phyloP scores from a whole-genome alignment of 2,888 invertebrate genomes.

The Drosophila mulleri region DNA sequence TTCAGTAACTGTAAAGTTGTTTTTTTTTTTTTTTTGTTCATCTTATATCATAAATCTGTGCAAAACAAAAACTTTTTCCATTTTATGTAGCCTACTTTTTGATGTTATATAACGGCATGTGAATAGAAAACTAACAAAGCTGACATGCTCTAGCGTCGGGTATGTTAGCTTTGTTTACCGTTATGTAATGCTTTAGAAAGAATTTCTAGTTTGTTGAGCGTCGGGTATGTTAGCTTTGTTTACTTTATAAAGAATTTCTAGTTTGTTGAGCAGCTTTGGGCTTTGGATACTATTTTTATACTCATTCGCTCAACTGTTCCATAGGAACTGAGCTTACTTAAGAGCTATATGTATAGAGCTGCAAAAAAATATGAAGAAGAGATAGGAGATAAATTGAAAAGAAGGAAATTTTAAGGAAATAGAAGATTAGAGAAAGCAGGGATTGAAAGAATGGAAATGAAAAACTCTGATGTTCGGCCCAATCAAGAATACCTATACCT shows the following conservation, averaged over 20 bases:
- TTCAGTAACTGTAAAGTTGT: constrained; percentile 22
- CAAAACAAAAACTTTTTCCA: constrained; percentile 1
- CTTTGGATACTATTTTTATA: background rate
- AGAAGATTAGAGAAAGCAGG: no score
- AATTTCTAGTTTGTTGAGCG: background rate
- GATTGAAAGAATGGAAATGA: no score
- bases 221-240: no score
- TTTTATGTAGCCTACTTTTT: constrained; percentile 41
- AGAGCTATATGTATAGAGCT: background rate
- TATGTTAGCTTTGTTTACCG: background rate
- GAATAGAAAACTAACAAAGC: background rate
- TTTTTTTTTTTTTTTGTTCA: constrained; percentile 10
- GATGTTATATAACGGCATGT: background rate
- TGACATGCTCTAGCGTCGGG: background rate
- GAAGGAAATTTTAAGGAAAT: no score
- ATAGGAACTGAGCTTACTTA: background rate
- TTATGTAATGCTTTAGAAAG: background rate
- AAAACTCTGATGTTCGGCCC: no score
- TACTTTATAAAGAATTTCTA: no score
- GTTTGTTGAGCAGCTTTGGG: background rate
- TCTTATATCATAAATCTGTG: constrained; percentile 19
- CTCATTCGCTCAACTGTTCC: background rate
- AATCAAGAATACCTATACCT: no score
- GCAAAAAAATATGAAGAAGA: no score
- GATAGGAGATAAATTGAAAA: no score